Evolutionary conservation across 2,888 invertebrate species (phyloP).

Genomic region (Sicus ferrugineus): DNA sequence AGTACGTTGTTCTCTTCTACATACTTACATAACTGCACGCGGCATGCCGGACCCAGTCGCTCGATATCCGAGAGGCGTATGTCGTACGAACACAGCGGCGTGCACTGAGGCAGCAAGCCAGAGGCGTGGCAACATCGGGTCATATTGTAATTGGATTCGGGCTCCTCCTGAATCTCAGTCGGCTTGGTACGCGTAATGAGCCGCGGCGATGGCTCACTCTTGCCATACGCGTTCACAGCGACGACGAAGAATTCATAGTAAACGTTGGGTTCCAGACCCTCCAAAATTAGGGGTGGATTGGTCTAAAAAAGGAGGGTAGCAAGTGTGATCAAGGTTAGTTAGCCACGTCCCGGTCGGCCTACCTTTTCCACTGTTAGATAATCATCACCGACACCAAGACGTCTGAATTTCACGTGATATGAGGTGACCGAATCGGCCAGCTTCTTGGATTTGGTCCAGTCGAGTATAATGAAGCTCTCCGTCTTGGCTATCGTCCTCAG

Average conservation of each 20-base stretch:
- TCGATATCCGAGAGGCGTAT: slow-evolving; percentile 83
- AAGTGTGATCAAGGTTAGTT: neutral
- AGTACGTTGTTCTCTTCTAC: too few relatives aligned
- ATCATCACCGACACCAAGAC: slow-evolving; percentile 68
- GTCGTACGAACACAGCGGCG: slow-evolving; percentile 82
- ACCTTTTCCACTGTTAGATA: slow-evolving; percentile 68
- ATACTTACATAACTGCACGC: slow-evolving; percentile 77
- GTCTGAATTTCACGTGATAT: slow-evolving; percentile 71
- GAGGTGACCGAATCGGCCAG: slow-evolving; percentile 76
- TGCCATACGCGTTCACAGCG: slow-evolving; percentile 81
- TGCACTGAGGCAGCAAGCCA: slow-evolving; percentile 69
- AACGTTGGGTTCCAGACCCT: slow-evolving; percentile 75
- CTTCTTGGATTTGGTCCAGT: slow-evolving; percentile 78
- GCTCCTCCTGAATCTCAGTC: slow-evolving; percentile 52
- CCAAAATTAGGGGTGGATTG: slow-evolving; percentile 78
- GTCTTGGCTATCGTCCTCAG: slow-evolving; percentile 78
- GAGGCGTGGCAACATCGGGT: slow-evolving; percentile 80
- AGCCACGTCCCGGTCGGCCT: too few relatives aligned
- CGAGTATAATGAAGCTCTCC: slow-evolving; percentile 78
- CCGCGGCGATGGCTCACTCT: slow-evolving; percentile 78
- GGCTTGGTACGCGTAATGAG: slow-evolving; percentile 77
- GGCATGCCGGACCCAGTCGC: slow-evolving; percentile 75
- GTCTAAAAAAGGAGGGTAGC: slow-evolving; percentile 55
- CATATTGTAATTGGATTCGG: slow-evolving; percentile 76
- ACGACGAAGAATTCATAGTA: slow-evolving; percentile 84